phyloP scores from a whole-genome alignment of 2,113 vertebrate genomes.

The Tragulus kanchil region DNA sequence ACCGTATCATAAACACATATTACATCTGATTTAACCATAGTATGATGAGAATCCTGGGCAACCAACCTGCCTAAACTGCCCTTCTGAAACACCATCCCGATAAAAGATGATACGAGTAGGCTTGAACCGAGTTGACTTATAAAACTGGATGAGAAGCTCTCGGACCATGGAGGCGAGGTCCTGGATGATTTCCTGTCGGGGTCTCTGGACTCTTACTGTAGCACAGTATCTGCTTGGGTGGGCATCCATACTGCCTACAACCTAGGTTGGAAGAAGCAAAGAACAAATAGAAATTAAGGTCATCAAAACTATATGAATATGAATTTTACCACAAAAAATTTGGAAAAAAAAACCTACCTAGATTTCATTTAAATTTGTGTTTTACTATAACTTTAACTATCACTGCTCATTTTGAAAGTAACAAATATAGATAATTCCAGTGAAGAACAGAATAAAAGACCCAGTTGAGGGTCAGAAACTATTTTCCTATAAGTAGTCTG shows the following conservation, averaged over 20 bases:
- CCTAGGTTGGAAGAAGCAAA: slow-evolving; percentile 86
- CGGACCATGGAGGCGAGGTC: slow-evolving; percentile 99
- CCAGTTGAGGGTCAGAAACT: background rate
- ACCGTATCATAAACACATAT: background rate
- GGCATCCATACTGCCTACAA: slow-evolving; percentile 99
- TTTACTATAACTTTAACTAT: background rate
- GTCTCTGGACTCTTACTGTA: slow-evolving; percentile 97
- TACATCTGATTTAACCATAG: background rate
- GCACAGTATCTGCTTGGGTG: slow-evolving; percentile 99
- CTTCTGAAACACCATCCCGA: slow-evolving; percentile 95
- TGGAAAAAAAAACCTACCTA: background rate
- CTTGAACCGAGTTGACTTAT: slow-evolving; percentile 99
- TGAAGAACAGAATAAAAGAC: slow-evolving; percentile 62
- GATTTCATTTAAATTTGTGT: background rate
- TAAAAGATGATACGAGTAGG: slow-evolving; percentile 99
- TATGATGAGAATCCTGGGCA: background rate
- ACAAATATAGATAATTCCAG: slow-evolving; percentile 42
- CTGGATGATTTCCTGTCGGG: slow-evolving; percentile 98
- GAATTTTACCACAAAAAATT: slow-evolving; percentile 17
- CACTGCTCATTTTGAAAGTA: slow-evolving; percentile 29
- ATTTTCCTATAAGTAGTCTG: background rate
- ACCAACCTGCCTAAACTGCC: slow-evolving; percentile 97
- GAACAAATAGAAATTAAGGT: background rate
- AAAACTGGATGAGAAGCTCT: slow-evolving; percentile 99
- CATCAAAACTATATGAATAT: background rate